Evolutionary conservation across 2,888 invertebrate species (phyloP), one percentile per base, ranked within the genome.

Genomic region (Pilophorus perplexus): DNA sequence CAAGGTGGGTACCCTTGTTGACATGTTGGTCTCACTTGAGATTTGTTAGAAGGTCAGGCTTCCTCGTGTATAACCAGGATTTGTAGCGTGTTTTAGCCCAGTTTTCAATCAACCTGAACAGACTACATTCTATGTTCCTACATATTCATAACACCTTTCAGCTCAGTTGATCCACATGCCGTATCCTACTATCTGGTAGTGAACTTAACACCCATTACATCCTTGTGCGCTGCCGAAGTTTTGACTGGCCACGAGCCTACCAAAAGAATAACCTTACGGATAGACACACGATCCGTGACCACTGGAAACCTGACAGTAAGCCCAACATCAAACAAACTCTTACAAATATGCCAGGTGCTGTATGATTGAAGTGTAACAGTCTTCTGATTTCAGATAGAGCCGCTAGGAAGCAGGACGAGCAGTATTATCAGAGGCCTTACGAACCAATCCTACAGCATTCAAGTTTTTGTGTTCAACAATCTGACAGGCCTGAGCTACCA

Each of bases 151-250:
- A 33, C 12, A 33, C 12, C n/a, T 76, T 75, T 40, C 73, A 80
- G 80, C 73, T 74, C 78, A 33, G 76, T 80, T 44, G 80, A 80
- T 72, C 80, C 80, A 3, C 79, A 80, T 70, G 74, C 76, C n/a
- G 80, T 79, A 67, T 75, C 77, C 69, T 83, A 83, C 73, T 83
- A 82, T 73, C 74, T 83, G 18, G 78, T 80, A 14, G 76, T 82
- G 33, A 83, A 80, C 74, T 76, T 77, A 42, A 74, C 74, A 37
- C 77, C 79, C 70, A 81, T 80, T 72, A 74, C 75, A 8, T 79
- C 81, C 0, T 74, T 82, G 33, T 83, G 82, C 73, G 78, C 79
- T 18, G 81, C 81, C 1, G 28, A 73, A 78, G 69, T 76, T 77
- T 0, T 62, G 27, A 48, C 62, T 18, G 62, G 62, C 1, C 38